Evolutionary conservation across 2,113 vertebrate genomes (phyloP), one percentile per base, ranked within the genome.

Genomic region (Albula glossodonta): DNA sequence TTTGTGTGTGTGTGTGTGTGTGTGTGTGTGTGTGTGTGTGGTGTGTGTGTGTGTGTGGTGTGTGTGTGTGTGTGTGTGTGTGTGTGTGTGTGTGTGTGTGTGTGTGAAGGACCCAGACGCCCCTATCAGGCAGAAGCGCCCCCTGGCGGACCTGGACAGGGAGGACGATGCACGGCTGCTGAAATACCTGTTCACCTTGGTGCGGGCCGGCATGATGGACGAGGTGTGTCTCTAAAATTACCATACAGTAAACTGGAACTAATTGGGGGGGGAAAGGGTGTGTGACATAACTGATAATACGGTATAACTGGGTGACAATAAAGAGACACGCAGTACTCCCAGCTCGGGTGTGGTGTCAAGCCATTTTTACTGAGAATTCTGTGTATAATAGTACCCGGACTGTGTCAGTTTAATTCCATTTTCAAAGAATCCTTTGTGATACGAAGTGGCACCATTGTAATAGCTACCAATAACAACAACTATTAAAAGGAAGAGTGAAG

Each of bases 131-230:
- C 98, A 99, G 92, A 98, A 97, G 90, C 94, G 98, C 82, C 98
- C 98, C 0, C 96, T 99, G 87, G 98, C 97, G 22, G 97, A 99
- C 88, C 96, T 99, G 92, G 98, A 99, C 93, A 91, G 95, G 89
- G 98, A 99, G 92, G 98, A 99, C 2, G 98, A 99, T 49, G 92
- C 90, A 0, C 94, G 98, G 17, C 93, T 99, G 85, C 93, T 99
- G 84, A 98, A 98, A 89, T 98, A 98, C 87, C 96, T 99, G 81
- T 99, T 99, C 87, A 97, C 94, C 2, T 96, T 99, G 53, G 97
- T 99, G 88, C 95, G 98, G 92, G 97, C 98, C 5, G 98, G 98
- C 70, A 98, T 99, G 98, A 99, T 96, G 0, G 97, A 99, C 74
- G 98, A 99, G 96, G 98, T 98, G 89, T 88, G 87, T 50, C 7